Evolutionary conservation across 1,140 invertebrate species (phyloP).

Genomic region (Aricia agestis): DNA sequence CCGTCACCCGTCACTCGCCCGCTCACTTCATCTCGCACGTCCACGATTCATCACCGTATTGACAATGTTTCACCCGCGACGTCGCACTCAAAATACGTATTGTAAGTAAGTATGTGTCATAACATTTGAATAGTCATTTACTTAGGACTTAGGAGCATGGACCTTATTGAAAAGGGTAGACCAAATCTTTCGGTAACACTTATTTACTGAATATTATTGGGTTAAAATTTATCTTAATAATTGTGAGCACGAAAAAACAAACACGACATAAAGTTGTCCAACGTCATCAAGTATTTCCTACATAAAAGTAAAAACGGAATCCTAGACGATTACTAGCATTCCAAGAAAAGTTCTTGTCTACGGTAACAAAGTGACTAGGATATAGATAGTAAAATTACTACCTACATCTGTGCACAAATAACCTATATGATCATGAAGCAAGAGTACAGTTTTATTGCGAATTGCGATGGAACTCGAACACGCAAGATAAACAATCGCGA

Average conservation of each 20-base stretch:
- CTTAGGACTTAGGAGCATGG: neutral
- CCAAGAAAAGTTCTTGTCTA: too few species aligned
- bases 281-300: too few species aligned
- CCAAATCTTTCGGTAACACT: too few species aligned
- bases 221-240: too few species aligned
- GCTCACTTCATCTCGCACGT: conserved; percentile 31
- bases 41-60: conserved; percentile 39
- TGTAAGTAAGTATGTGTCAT: neutral
- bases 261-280: too few species aligned
- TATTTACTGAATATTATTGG: too few species aligned
- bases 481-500: conserved; percentile 7
- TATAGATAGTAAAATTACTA: too few species aligned
- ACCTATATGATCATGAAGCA: conserved; percentile 3
- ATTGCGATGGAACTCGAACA: neutral
- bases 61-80: conserved; percentile 38
- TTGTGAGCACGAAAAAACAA: too few species aligned
- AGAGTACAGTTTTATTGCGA: conserved; percentile 2
- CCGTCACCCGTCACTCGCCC: conserved; percentile 33
- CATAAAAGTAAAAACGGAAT: too few species aligned
- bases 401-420: neutral
- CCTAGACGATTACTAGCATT: too few species aligned
- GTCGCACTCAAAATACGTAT: neutral
- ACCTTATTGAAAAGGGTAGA: neutral
- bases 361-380: too few species aligned
- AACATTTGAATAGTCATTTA: neutral